Evolutionary conservation across 2,888 invertebrate species (phyloP).

Genomic region (Hirtodrosophila trivittata): DNA sequence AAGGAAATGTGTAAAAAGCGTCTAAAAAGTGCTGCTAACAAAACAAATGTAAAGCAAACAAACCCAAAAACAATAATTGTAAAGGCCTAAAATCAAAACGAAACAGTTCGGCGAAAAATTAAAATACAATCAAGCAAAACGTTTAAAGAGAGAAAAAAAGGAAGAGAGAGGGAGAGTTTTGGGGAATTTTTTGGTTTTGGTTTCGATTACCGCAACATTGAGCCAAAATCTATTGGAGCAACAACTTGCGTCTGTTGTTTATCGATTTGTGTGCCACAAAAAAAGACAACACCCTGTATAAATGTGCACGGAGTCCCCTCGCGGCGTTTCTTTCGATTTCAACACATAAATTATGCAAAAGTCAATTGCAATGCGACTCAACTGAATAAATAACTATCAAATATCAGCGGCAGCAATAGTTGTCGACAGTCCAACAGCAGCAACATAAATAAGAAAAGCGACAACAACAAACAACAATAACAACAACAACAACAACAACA

Average conservation of each 20-base stretch:
- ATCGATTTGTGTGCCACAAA: conserved; percentile 56
- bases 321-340: conserved; percentile 34
- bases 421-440: not conserved
- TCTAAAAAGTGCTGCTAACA: too few relatives aligned
- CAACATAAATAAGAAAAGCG: conserved; percentile 13
- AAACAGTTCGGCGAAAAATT: not conserved
- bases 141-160: not conserved
- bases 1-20: too few relatives aligned
- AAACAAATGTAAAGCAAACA: not conserved
- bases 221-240: conserved; percentile 21
- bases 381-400: conserved; percentile 1
- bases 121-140: not conserved
- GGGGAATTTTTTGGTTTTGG: conserved; percentile 3
- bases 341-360: conserved; percentile 54
- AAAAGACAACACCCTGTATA: conserved; percentile 58
- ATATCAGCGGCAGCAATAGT: not conserved
- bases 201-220: conserved; percentile 37
- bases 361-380: conserved; percentile 24
- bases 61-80: not conserved
- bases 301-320: conserved; percentile 9
- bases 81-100: too few relatives aligned
- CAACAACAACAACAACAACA: conserved; percentile 3
- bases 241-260: conserved; percentile 64
- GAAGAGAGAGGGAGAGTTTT: not conserved
- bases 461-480: conserved; percentile 3